Evolutionary conservation across 2,797 vertebrate genomes (phyloP).

Genomic region (Liparis tanakae): DNA sequence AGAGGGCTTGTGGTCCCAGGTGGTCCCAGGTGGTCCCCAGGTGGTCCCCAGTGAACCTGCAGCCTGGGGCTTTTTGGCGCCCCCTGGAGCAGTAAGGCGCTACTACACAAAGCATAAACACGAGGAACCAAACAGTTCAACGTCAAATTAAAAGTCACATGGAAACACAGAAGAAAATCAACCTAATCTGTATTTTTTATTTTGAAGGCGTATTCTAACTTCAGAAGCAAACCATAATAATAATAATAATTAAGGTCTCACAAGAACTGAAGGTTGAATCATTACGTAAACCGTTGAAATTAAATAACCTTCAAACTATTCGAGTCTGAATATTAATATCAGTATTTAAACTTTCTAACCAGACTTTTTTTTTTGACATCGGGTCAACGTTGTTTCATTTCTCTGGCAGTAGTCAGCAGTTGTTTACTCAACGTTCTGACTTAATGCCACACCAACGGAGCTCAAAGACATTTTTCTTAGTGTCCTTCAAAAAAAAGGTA

Average conservation of each 20-base stretch:
- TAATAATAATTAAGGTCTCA: not conserved
- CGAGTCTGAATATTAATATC: not conserved
- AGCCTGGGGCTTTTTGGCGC: conserved; percentile 23
- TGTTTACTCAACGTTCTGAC: not conserved
- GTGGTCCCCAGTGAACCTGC: conserved; percentile 40
- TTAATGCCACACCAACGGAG: not conserved
- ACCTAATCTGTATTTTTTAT: not conserved
- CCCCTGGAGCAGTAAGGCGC: conserved; percentile 35
- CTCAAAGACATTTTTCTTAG: not conserved
- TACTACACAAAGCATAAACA: not conserved
- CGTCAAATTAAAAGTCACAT: no score
- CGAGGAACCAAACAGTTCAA: not conserved
- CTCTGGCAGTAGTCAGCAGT: not conserved
- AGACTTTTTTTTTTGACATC: not conserved
- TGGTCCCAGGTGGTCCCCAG: conserved; percentile 42
- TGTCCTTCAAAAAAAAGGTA: not conserved
- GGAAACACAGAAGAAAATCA: no score
- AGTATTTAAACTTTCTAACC: not conserved
- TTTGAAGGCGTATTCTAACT: not conserved
- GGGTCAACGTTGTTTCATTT: not conserved
- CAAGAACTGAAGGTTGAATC: not conserved
- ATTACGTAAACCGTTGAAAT: not conserved
- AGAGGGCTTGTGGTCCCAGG: no score
- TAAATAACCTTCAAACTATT: no score
- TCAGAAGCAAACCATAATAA: not conserved